A percentile compares a stretch with the other conserved stretches of the same genome.
Conservation (phyloP, 2,113 vertebrate genomes). For the Serinus canaria region DNA sequence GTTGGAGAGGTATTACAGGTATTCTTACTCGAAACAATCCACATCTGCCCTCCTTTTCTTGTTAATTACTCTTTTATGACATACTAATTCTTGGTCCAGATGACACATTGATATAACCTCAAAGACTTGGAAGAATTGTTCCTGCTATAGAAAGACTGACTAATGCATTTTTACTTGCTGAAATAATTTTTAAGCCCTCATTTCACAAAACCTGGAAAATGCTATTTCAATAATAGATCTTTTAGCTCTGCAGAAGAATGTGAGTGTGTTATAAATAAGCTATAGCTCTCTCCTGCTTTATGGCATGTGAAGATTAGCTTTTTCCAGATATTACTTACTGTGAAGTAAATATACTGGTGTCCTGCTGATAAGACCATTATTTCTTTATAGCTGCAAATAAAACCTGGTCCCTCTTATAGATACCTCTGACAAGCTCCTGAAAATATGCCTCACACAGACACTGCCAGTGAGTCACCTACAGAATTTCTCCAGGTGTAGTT, state of each 20-base stretch:
- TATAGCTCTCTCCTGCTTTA: not conserved
- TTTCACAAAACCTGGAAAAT: not conserved
- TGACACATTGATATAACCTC: not conserved
- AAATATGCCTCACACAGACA: not conserved
- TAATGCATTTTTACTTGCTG: not conserved
- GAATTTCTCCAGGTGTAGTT: not conserved
- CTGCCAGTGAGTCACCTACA: not conserved
- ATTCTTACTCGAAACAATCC: not conserved
- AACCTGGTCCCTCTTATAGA: not conserved
- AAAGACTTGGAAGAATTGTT: not conserved
- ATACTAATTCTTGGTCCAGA: not conserved
- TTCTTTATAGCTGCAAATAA: constrained; percentile 1
- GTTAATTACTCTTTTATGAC: not conserved
- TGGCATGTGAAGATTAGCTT: not conserved
- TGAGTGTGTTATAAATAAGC: not conserved
- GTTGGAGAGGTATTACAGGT: not conserved
- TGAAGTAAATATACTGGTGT: not conserved
- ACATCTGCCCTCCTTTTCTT: not conserved
- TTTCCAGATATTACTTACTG: not conserved
- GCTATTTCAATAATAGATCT: not conserved
- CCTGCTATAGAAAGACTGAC: not conserved
- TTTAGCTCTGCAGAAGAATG: not conserved
- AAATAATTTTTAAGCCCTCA: not conserved
- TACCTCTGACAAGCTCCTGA: not conserved
- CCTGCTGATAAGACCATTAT: not conserved